These are phyloP conservation scores for Chaitophorus viminalis DNA, from an alignment of 2,888 invertebrate genomes.

Conservation along the genomic window DNA sequence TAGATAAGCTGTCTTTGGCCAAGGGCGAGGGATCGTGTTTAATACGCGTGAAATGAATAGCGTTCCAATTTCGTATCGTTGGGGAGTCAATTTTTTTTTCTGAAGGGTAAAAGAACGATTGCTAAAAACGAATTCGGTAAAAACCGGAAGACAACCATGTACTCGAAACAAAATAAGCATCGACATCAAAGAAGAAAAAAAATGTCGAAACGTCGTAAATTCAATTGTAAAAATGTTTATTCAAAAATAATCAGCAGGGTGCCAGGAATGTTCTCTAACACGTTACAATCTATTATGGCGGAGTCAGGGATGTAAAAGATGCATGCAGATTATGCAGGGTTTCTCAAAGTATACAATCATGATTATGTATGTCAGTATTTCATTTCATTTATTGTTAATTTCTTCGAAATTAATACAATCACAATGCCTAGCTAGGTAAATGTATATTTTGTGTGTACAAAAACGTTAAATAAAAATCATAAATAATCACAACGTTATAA, in stretches of 20 bases:
- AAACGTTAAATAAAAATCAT: background rate
- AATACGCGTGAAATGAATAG: conserved; percentile 58
- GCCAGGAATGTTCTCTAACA: conserved; percentile 42
- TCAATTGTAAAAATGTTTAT: conserved; percentile 51
- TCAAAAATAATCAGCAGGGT: conserved; percentile 47
- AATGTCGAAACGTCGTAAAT: background rate
- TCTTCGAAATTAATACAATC: background rate
- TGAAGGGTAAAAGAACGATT: conserved; percentile 25
- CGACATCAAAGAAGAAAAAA: conserved; percentile 39
- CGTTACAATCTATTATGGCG: conserved; percentile 34
- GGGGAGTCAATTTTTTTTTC: conserved; percentile 26
- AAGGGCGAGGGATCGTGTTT: conserved; percentile 47
- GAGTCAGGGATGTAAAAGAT: conserved; percentile 7
- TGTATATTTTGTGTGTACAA: background rate
- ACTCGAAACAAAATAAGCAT: background rate
- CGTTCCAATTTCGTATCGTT: conserved; percentile 15
- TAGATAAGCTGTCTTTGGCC: conserved; percentile 46
- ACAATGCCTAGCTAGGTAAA: too few species aligned
- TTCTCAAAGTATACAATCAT: conserved; percentile 15
- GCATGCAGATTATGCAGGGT: conserved; percentile 56
- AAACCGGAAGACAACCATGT: conserved; percentile 43
- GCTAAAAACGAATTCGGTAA: conserved; percentile 31
- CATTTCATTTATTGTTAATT: background rate
- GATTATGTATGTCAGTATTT: too few species aligned
- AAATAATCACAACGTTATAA: conserved; percentile 9